Conservation (phyloP, 2,797 vertebrate species). For the Pseudopleuronectes americanus region DNA sequence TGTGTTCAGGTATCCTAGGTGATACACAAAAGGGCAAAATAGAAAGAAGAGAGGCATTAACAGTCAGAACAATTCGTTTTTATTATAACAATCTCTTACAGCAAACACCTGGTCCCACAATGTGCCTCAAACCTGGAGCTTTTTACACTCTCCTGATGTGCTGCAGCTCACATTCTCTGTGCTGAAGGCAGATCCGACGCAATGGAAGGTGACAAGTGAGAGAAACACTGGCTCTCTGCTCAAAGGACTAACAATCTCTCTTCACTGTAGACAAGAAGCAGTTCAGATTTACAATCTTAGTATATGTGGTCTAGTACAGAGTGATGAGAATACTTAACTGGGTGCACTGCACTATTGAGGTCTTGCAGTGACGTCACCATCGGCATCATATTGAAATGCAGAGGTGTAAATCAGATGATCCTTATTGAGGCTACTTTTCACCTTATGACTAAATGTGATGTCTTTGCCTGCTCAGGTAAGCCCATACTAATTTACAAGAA, state of each 20-base stretch:
- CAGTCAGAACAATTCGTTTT: conserved; percentile 58
- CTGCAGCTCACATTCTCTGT: conserved; percentile 26
- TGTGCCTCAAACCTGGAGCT: conserved; percentile 64
- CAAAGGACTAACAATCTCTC: conserved; percentile 1
- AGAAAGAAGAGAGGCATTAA: conserved; percentile 6
- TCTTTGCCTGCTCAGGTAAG: too few species aligned
- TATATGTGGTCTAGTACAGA: not conserved
- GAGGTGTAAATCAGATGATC: not conserved
- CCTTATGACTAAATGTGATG: not conserved
- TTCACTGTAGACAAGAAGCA: not conserved
- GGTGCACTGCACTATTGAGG: not conserved
- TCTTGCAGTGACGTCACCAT: not conserved
- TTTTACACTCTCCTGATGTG: conserved; percentile 71
- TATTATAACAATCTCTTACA: conserved; percentile 74
- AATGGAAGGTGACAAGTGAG: not conserved
- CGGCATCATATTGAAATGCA: not conserved
- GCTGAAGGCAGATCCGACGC: conserved; percentile 13
- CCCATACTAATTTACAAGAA: not conserved
- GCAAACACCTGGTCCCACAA: conserved; percentile 70
- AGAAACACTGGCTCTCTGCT: conserved; percentile 2
- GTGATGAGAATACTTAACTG: not conserved
- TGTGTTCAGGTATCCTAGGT: not conserved
- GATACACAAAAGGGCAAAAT: not conserved
- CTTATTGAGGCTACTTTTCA: not conserved
- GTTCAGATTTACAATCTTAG: conserved; percentile 1